Base-by-base conservation (phyloP, 92 coral and sea anemone species). In the Hydrozoanthus gracilis region DNA sequence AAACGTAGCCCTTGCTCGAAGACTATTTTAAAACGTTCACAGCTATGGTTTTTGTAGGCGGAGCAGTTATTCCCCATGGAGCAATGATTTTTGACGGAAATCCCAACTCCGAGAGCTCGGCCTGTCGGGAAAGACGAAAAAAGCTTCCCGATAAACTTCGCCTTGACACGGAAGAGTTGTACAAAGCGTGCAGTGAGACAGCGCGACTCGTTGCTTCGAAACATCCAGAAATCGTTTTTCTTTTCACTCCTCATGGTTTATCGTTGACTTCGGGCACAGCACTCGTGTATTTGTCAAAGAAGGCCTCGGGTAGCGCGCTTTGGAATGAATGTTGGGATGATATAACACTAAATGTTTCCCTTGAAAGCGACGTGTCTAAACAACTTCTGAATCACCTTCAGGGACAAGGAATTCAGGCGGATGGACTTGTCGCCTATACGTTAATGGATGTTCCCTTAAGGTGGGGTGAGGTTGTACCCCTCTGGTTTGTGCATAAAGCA, bases 401-500 rank as follows among this genome's bases (percentile, higher is more conserved):
- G 74, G 52, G 65, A 39, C 87, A 78, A 12, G 85, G 80, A 12
- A 18, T 91, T 69, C 74, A 73, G 74, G 91, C 94, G 8, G 94
- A 93, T 46, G 96, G 96, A 0, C 62, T 93, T n/a, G 71, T 73
- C 68, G 77, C 89, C 7, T 91, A 89, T 49, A 83, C 91, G 7
- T 77, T 27, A 58, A 89, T 87, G 74, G 94, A 89, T 76, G 89
- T 90, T 9, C 96, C 96, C 14, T 79, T 93, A 56, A 87, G 94
- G 62, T 93, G 96, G 96, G 96, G 94, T 10, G 96, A 93, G 75
- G 96, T 93, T 13, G 88, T 93, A 11, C 96, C 96, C 3, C 71
- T 91, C 15, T 93, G 94, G 96, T 91, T 89, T 68, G 75, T 93
- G 55, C 55, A 93, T 49, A 82, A 86, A 7, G 79, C 83, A 47